A percentile compares a stretch with the other conserved stretches of the same genome.
phyloP scores from a whole-genome alignment of 2,888 invertebrate genomes.

The Luperina nickerlii region DNA sequence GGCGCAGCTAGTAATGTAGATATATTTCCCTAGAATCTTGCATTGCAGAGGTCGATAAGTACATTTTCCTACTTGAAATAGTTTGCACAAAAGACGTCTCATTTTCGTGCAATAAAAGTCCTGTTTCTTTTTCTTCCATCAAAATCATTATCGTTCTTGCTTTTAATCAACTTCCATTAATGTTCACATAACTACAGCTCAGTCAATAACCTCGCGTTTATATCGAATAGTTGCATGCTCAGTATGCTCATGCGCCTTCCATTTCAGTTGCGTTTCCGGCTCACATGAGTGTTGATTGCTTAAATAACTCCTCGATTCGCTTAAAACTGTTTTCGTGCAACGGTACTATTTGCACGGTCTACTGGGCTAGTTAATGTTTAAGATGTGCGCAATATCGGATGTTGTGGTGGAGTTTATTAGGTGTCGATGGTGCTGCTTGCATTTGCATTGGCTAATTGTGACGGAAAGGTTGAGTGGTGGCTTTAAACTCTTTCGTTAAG shows the following conservation, averaged over 20 bases:
- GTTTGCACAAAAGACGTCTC: background rate
- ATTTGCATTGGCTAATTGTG: constrained; percentile 27
- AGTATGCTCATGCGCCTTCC: constrained; percentile 43
- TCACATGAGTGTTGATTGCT: constrained; percentile 63
- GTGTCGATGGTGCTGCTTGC: constrained; percentile 21
- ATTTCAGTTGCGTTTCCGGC: constrained; percentile 61
- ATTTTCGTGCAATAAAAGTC: background rate
- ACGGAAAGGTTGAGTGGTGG: background rate
- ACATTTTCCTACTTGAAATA: background rate
- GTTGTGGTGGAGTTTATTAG: constrained; percentile 26
- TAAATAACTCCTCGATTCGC: constrained; percentile 52
- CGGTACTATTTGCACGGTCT: constrained; percentile 48
- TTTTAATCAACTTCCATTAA: background rate
- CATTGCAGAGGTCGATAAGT: background rate
- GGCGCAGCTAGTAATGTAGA: background rate
- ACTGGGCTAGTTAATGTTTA: constrained; percentile 37
- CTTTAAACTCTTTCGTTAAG: background rate
- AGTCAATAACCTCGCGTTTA: constrained; percentile 61
- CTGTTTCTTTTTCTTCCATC: background rate
- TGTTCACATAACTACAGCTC: constrained; percentile 10
- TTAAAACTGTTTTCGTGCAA: constrained; percentile 57
- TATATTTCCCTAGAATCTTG: background rate
- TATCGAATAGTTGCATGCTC: constrained; percentile 51
- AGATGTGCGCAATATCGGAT: constrained; percentile 54
- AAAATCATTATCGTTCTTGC: background rate